Percentiles rank a stretch among this genome's conserved stretches.
These are phyloP conservation scores for Actinia equina DNA, from an alignment of 64 coral and sea anemone species.

Conservation along the genomic window DNA sequence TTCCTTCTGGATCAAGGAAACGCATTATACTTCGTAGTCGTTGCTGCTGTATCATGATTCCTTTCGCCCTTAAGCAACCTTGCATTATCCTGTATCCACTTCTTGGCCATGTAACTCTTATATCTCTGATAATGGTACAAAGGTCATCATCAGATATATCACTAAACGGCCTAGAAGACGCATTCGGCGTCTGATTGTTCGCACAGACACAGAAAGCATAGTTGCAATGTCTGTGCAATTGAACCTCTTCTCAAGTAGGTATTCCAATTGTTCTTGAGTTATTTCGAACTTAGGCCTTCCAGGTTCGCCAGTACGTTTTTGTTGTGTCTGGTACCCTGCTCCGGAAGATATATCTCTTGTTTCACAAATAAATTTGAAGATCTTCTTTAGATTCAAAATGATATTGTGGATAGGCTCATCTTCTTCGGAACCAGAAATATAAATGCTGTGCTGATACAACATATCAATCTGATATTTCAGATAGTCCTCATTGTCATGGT, in stretches of 20 bases:
- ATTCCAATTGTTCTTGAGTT: slow-evolving; percentile 16
- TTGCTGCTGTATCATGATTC: slow-evolving; percentile 11
- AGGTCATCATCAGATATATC: slow-evolving; percentile 27
- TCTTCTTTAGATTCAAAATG: no score
- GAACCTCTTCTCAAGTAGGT: slow-evolving; percentile 22
- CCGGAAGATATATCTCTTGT: no score
- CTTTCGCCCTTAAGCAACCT: slow-evolving; percentile 20
- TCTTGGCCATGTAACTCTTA: background rate
- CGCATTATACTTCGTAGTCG: slow-evolving; percentile 7
- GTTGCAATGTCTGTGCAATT: slow-evolving; percentile 29
- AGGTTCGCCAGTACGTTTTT: slow-evolving; percentile 4
- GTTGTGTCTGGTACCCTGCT: no score
- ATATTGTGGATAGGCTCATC: background rate
- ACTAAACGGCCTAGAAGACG: background rate
- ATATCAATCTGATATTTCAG: slow-evolving; percentile 7
- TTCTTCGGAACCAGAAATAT: slow-evolving; percentile 9
- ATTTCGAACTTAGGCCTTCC: slow-evolving; percentile 28
- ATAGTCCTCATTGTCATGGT: slow-evolving; percentile 2
- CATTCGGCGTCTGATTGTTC: slow-evolving; percentile 23
- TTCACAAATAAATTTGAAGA: no score
- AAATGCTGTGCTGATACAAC: background rate
- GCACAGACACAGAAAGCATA: slow-evolving; percentile 19
- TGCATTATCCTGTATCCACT: slow-evolving; percentile 32
- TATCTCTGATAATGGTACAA: slow-evolving; percentile 2
- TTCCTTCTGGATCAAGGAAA: slow-evolving; percentile 30